Base-by-base conservation (phyloP, 2,113 vertebrate genomes). In the Brachyhypopomus gauderio region DNA sequence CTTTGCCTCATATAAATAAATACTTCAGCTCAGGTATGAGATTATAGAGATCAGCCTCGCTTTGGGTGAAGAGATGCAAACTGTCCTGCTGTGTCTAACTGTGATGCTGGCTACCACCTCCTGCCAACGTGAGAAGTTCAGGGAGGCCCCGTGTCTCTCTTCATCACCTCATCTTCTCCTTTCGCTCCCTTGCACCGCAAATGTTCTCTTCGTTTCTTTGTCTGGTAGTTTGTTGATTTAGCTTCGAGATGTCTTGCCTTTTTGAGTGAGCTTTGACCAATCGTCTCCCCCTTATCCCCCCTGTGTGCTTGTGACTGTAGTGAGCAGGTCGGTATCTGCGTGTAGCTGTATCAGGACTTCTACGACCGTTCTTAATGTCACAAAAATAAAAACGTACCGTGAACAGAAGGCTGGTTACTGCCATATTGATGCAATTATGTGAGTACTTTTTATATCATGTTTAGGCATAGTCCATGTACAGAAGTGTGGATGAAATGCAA, bases 381-480 rank as follows among this genome's bases (percentile, higher is more conserved):
- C 23, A 20, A 45, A 12, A 17, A 73, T 84, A 20, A 70, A 1
- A 73, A 4, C 5, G 14, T 84, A 86, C 62, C 25, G 0, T 3
- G 0, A 9, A 12, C 85, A 86, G 58, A n/a, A 11, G 6, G 9
- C 25, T 56, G 80, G 76, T 4, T 0, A 23, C 6, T 86, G 85
- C 41, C 41, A 72, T n/a, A 64, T 84, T 9, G 36, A 60, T 22
- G 83, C 80, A 34, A 27, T 80, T 55, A 2, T 74, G 85, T 86
- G 59, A 84, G 85, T 86, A 71, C 17, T 7, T 71, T 71, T 36
- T 17, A 19, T 45, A 3, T 36, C n/a, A 12, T 58, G 3, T 36
- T 25, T 27, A 6, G 1, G 56, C 6, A 63, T 11, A 52, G 45
- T 52, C 45, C 14, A 11, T 52, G 45, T 52, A 14, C 45, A 52